Evolutionary conservation across 2,113 vertebrate species (phyloP).

Genomic region (Pithys albifrons): DNA sequence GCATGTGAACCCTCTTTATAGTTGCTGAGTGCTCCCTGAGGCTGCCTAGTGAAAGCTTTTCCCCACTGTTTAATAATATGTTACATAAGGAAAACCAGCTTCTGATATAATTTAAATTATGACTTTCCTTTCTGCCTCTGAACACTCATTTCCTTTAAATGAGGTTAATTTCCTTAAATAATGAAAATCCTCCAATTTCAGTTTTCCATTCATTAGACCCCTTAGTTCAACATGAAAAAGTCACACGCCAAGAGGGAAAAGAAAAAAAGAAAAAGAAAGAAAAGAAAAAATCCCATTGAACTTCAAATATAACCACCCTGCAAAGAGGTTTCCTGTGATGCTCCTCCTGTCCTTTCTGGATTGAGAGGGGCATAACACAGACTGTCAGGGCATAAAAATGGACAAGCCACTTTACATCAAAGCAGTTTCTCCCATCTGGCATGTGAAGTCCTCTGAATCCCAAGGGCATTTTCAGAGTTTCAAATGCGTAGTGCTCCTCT

Average conservation of each 20-base stretch:
- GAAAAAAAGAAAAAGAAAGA: neutral
- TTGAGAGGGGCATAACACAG: neutral
- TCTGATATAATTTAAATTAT: constrained; percentile 75
- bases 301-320: constrained; percentile 19
- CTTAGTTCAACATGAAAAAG: constrained; percentile 58
- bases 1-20: constrained; percentile 45
- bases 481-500: neutral
- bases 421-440: neutral
- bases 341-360: neutral
- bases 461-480: neutral
- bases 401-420: neutral
- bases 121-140: constrained; percentile 67
- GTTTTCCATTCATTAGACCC: constrained; percentile 57
- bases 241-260: constrained; percentile 18
- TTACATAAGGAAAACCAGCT: constrained; percentile 48
- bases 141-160: constrained; percentile 64
- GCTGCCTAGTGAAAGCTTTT: constrained; percentile 33
- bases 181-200: constrained; percentile 54
- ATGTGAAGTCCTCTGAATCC: neutral
- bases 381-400: neutral
- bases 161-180: constrained; percentile 69
- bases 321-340: constrained; percentile 5
- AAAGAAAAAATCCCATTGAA: neutral
- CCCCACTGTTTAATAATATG: constrained; percentile 62
- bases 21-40: constrained; percentile 58